Conservation (phyloP, 1,140 invertebrate genomes). For the Pseudomyrmex concolor region DNA sequence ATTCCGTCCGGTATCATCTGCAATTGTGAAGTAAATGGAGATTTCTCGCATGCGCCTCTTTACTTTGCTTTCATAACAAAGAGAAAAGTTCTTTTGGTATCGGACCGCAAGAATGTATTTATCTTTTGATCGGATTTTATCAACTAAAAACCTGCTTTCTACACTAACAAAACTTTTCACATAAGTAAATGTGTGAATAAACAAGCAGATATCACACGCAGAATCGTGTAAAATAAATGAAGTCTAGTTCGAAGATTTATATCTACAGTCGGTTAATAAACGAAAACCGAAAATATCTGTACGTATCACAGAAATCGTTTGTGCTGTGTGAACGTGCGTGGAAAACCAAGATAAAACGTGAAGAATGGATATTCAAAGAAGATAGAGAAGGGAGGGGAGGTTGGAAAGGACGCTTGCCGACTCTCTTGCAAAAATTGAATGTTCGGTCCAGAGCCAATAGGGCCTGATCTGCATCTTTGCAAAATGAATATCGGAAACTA, state of each 20-base stretch:
- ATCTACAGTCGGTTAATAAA: slow-evolving; percentile 11
- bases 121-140: no score
- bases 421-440: slow-evolving; percentile 57
- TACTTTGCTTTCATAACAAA: not conserved
- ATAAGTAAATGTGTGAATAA: not conserved
- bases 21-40: slow-evolving; percentile 31
- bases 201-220: slow-evolving; percentile 5
- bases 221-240: not conserved
- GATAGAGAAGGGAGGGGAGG: not conserved
- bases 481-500: slow-evolving; percentile 62
- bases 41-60: slow-evolving; percentile 10
- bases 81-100: no score
- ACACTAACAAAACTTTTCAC: no score
- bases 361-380: slow-evolving; percentile 53
- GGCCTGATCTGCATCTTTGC: slow-evolving; percentile 59
- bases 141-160: no score
- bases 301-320: slow-evolving; percentile 18
- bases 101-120: no score
- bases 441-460: slow-evolving; percentile 51
- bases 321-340: slow-evolving; percentile 25
- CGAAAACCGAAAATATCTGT: not conserved
- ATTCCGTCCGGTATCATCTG: slow-evolving; percentile 28
- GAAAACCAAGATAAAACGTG: slow-evolving; percentile 17
- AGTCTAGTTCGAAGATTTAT: not conserved
- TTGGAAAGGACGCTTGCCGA: slow-evolving; percentile 3